Evolutionary conservation across 2,888 invertebrate genomes (phyloP).

Genomic region (Teinopalpus imperialis): DNA sequence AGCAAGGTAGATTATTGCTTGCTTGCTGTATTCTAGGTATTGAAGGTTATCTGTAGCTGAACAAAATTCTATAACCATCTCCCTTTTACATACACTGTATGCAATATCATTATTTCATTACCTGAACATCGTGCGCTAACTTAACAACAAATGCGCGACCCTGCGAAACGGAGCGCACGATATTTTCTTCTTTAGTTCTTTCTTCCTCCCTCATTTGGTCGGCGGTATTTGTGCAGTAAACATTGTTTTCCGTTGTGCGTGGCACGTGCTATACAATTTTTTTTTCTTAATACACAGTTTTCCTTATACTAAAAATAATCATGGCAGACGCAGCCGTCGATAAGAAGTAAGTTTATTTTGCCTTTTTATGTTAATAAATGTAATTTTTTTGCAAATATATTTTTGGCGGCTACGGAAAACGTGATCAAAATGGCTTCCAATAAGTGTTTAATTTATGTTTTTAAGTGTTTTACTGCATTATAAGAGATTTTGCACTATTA

Average conservation of each 20-base stretch:
- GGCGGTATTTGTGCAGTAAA: slow-evolving; percentile 76
- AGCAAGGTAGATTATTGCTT: slow-evolving; percentile 57
- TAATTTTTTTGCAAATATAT: slow-evolving; percentile 39
- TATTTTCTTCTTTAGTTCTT: slow-evolving; percentile 68
- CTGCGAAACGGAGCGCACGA: slow-evolving; percentile 56
- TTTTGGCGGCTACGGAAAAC: slow-evolving; percentile 75
- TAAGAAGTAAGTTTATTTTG: slow-evolving; percentile 83
- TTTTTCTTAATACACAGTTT: slow-evolving; percentile 51
- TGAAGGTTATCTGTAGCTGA: slow-evolving; percentile 65
- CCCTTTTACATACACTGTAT: slow-evolving; percentile 34
- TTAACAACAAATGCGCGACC: slow-evolving; percentile 53
- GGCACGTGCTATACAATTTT: slow-evolving; percentile 62
- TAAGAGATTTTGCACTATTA: neutral
- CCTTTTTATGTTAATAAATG: slow-evolving; percentile 36
- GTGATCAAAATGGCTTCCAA: slow-evolving; percentile 83
- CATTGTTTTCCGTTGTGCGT: slow-evolving; percentile 65
- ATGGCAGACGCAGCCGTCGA: slow-evolving; percentile 88
- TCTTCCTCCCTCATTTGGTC: slow-evolving; percentile 75
- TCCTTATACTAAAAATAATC: slow-evolving; percentile 53
- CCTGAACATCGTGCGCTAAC: slow-evolving; percentile 53
- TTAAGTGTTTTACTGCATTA: slow-evolving; percentile 41
- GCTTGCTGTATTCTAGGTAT: slow-evolving; percentile 46
- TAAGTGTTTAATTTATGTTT: slow-evolving; percentile 34
- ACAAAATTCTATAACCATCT: slow-evolving; percentile 43
- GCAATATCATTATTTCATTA: slow-evolving; percentile 42